phyloP scores from a whole-genome alignment of 2,113 vertebrate genomes.

The Neoarius graeffei region DNA sequence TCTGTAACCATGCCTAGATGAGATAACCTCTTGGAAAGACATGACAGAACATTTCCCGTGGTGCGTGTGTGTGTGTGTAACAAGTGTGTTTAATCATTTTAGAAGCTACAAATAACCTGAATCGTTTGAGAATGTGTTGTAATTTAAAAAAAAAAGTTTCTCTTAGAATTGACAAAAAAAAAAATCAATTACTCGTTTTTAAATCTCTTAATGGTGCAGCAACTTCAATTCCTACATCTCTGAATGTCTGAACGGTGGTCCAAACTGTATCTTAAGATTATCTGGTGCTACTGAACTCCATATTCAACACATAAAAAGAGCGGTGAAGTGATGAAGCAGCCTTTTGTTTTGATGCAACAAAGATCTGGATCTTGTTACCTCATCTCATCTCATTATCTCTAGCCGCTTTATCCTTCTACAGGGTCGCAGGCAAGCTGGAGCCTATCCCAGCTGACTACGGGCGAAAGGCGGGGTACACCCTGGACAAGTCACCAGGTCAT shows the following conservation, averaged over 20 bases:
- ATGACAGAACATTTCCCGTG: background rate
- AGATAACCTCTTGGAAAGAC: background rate
- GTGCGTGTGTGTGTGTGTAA: background rate
- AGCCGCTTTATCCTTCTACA: no score
- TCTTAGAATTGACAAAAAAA: background rate
- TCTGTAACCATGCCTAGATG: no score
- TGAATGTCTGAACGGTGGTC: background rate
- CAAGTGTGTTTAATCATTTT: background rate
- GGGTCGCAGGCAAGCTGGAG: no score
- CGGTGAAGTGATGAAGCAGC: background rate
- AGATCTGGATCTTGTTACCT: background rate
- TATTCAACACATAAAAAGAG: background rate
- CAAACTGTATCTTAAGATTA: background rate
- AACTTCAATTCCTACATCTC: background rate
- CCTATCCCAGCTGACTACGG: no score
- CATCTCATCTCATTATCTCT: no score
- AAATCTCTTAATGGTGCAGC: background rate
- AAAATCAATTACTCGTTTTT: background rate
- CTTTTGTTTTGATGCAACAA: background rate
- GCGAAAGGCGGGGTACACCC: no score
- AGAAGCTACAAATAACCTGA: background rate
- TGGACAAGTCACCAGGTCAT: no score
- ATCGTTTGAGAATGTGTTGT: background rate
- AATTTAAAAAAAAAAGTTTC: background rate
- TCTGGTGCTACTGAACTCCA: background rate